Base-by-base conservation (phyloP, 2,797 vertebrate genomes). In the Euphonia xanthogaster region DNA sequence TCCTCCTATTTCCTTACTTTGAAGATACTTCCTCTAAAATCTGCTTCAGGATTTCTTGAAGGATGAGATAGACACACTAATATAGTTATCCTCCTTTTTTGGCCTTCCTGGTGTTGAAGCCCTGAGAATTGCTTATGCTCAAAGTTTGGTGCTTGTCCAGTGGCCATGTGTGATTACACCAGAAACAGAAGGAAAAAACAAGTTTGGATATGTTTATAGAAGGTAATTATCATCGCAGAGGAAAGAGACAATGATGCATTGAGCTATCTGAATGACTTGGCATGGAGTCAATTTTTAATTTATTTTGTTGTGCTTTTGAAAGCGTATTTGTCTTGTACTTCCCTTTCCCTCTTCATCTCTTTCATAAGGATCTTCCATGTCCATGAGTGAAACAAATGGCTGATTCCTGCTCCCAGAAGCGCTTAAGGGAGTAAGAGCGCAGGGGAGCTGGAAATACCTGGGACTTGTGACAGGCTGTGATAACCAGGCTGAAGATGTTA, bases 1-100 rank as follows among this genome's bases (percentile, higher is more conserved):
- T 95, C 94, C 73, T 94, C 89, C 78, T 53, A 0, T 94, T 96
- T 97, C 95, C 94, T 92, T 90, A 90, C 96, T 96, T 96, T 96
- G 96, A 94, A 94, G 91, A 78, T 92, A 81, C 61, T 96, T 97
- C 94, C 95, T 96, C 61, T 91, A 73, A 94, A 96, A 79, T 33
- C n/a, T 71, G 78, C 66, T 72, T 91, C 92, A 88, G 93, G 94
- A 96, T 95, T 94, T 97, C 94, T 94, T 97, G 94, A 90, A 68
- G 91, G 87, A 90, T 95, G 93, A 96, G 94, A 93, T 95, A 96
- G 92, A 72, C 85, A 33, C 62, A 73, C 76, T 45, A 84, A 82
- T 81, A 88, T 28, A 94, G 62, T 67, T 71, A 42, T 91, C 67
- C 12, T 61, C 85, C 70, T n/a, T 27, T 75, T 63, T 37, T 84